Percentiles rank a stretch among this genome's conserved stretches.
phyloP scores from a whole-genome alignment of 1,140 invertebrate genomes.

The Cryptotermes secundus region DNA sequence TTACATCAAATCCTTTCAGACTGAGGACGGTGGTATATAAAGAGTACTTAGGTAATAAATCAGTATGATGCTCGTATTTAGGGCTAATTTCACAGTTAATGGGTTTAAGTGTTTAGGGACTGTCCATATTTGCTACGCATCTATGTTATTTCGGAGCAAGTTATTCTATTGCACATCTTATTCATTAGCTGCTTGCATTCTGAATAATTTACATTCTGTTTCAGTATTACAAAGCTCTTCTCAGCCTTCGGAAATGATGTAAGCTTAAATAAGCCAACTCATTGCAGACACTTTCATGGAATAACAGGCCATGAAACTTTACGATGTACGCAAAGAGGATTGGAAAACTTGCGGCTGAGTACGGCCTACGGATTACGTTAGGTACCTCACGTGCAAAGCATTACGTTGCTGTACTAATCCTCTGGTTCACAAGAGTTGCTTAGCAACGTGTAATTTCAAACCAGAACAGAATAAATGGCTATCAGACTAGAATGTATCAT shows the following conservation, averaged over 20 bases:
- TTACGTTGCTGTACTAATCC: not conserved
- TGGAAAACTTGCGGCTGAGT: not conserved
- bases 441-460: not conserved
- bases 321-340: not conserved
- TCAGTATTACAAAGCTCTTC: not conserved
- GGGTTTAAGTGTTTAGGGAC: not conserved
- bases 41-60: not conserved
- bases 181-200: not conserved
- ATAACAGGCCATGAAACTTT: not conserved
- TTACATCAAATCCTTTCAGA: no score
- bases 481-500: no score
- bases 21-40: no score
- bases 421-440: not conserved
- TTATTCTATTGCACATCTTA: not conserved
- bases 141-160: not conserved
- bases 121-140: not conserved
- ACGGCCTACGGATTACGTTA: not conserved
- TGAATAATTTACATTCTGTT: constrained; percentile 1
- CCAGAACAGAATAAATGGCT: no score
- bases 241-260: not conserved
- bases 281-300: not conserved
- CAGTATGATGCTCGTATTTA: not conserved
- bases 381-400: not conserved
- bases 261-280: not conserved
- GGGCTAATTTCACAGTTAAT: not conserved